These are phyloP conservation scores for Apostichopus parvimensis DNA, from an alignment of 35 echinoderm and acorn worm species.

Conservation along the genomic window DNA sequence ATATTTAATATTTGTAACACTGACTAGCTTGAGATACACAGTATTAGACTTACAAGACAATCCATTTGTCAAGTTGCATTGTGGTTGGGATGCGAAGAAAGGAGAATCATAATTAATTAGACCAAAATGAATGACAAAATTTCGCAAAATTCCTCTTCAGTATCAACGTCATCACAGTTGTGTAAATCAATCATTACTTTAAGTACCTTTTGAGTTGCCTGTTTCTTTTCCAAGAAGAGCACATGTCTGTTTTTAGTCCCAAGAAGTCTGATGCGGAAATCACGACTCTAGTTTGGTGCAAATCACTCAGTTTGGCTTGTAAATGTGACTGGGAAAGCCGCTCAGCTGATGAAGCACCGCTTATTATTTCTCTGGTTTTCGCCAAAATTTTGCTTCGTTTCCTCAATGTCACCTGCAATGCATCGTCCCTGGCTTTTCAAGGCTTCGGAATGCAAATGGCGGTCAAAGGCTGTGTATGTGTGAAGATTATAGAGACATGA, in stretches of 20 bases:
- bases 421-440: neutral
- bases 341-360: neutral
- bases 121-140: neutral
- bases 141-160: neutral
- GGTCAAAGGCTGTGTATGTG: constrained; percentile 17
- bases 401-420: neutral
- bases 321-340: neutral
- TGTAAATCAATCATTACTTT: neutral
- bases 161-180: neutral
- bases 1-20: too few species aligned
- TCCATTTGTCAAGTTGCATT: too few species aligned
- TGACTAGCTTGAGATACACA: too few species aligned
- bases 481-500: neutral
- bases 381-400: too few species aligned
- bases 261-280: neutral
- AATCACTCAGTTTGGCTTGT: neutral
- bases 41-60: too few species aligned
- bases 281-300: neutral
- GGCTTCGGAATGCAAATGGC: neutral
- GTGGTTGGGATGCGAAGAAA: too few species aligned
- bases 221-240: constrained; percentile 54
- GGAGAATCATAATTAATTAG: neutral
- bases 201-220: constrained; percentile 31
- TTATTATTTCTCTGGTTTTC: neutral
- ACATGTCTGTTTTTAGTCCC: constrained; percentile 24